Base-by-base conservation (phyloP, 2,888 invertebrate species). In the Drosophila rubida region DNA sequence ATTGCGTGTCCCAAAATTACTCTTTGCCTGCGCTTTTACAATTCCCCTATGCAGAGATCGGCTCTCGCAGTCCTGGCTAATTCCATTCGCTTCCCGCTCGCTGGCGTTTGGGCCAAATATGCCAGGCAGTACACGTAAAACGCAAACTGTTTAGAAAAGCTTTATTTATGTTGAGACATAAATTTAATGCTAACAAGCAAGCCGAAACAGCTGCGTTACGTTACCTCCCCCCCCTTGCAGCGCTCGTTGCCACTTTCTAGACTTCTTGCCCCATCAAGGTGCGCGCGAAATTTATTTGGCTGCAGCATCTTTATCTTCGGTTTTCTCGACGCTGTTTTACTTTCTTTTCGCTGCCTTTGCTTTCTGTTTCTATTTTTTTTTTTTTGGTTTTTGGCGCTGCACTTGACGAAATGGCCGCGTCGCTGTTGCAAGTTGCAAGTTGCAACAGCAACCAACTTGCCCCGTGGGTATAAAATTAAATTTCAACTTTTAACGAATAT, bases 131-230 rank as follows among this genome's bases (percentile, higher is more conserved):
- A 67, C 70, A 75, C 75, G 76, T 75, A 74, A 59, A 70, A 46
- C 49, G 70, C 67, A 66, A 85, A 85, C 81, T 83, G 85, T 85
- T 87, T 82, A 79, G 86, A 75, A 87, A 85, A 87, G 80, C 87
- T 87, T 88, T 88, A 87, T 88, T 87, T 87, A 88, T 88, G 86
- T 71, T 79, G 50, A 72, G 80, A 84, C 80, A 88, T 87, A 88
- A 87, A 87, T 87, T 87, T 78, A 83, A 83, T 75, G 85, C 83
- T 85, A 82, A 83, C 87, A 79, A 86, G 84, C 75, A 67, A 63
- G 69, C 57, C 57, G 63, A 65, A 72, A 39, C 81, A 86, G 83
- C 68, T 76, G 80, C 55, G 42, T 44, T 42, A 19, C 13, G 42
- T 32, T 32, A 25, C 35, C 60, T 2, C 25, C 4, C 2, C 11